Conservation (phyloP, 1,140 invertebrate genomes). For the Conus ventricosus region DNA sequence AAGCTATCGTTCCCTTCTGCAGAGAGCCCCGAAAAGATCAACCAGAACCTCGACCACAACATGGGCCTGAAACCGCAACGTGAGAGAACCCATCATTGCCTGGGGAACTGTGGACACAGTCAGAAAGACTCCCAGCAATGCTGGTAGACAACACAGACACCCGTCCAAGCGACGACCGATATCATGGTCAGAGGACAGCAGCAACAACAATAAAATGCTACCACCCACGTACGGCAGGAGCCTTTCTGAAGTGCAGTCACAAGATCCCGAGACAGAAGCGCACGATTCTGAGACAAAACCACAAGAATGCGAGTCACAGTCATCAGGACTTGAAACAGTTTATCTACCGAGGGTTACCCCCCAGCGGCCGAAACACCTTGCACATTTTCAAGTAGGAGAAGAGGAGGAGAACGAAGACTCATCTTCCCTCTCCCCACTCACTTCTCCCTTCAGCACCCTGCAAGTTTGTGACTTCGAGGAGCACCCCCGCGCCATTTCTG, state of each 20-base stretch:
- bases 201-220: background rate
- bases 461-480: slow-evolving; percentile 45
- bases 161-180: background rate
- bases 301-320: background rate
- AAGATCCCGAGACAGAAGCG: background rate
- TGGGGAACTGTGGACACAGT: background rate
- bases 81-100: background rate
- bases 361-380: background rate
- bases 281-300: background rate
- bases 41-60: background rate
- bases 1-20: background rate
- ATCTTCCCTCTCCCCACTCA: background rate
- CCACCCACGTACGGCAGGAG: background rate
- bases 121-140: background rate
- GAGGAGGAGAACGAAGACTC: background rate
- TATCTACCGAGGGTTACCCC: background rate
- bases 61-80: background rate
- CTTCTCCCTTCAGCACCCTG: background rate
- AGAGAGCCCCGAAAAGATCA: background rate
- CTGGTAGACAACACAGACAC: background rate
- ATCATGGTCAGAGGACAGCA: background rate
- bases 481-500: slow-evolving; percentile 49
- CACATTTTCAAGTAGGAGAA: background rate
- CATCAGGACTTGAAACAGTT: background rate
- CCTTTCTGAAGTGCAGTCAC: background rate